Evolutionary conservation across 2,888 invertebrate species (phyloP).

Genomic region (Lasioglossum marginatum): DNA sequence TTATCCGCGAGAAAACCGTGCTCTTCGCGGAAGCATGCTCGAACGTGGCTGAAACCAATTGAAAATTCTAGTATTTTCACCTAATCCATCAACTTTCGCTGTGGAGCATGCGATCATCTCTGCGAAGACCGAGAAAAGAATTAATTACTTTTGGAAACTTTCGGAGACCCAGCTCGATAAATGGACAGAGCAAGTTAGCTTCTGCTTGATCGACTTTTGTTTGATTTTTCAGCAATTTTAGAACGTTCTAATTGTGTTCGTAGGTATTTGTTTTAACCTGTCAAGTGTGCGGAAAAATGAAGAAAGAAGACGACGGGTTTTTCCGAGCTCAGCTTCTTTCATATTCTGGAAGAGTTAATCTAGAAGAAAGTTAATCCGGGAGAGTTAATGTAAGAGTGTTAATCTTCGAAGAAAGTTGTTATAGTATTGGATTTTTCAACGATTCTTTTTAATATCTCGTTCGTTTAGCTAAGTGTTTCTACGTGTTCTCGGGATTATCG

Average conservation of each 20-base stretch:
- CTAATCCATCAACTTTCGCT: not conserved
- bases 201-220: not conserved
- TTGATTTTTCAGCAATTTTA: not conserved
- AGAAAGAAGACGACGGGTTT: not conserved
- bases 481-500: not conserved
- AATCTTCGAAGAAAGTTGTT: not conserved
- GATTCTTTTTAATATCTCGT: not conserved
- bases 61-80: not conserved
- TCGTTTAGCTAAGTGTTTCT: not conserved
- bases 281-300: not conserved
- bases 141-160: not conserved
- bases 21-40: not conserved
- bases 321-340: not conserved
- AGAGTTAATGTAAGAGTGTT: not conserved
- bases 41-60: not conserved
- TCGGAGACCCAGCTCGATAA: not conserved
- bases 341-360: not conserved
- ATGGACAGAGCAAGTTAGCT: not conserved
- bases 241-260: not conserved
- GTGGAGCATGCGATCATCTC: not conserved
- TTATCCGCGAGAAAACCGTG: slow-evolving; percentile 22
- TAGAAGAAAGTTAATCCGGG: not conserved
- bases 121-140: not conserved
- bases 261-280: not conserved
- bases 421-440: not conserved